Evolutionary conservation across 2,797 vertebrate genomes (phyloP).

Genomic region (Anableps anableps): DNA sequence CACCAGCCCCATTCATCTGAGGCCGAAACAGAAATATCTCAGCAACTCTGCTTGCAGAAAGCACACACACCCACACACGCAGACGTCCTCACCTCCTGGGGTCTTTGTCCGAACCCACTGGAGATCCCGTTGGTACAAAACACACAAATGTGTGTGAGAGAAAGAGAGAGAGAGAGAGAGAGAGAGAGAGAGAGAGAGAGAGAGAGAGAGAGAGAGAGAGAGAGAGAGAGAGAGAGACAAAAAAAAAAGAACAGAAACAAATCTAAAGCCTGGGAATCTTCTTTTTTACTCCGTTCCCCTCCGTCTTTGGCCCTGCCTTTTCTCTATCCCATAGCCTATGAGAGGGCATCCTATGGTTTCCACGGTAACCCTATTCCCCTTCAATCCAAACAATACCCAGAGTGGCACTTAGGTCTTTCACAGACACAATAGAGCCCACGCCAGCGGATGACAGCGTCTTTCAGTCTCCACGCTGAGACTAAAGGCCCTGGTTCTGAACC

Average conservation of each 20-base stretch:
- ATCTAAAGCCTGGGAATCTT: slow-evolving; percentile 43
- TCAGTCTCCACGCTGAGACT: slow-evolving; percentile 54
- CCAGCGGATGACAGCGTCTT: slow-evolving; percentile 77
- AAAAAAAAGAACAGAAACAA: slow-evolving; percentile 44
- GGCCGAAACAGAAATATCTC: slow-evolving; percentile 35
- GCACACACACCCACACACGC: slow-evolving; percentile 16
- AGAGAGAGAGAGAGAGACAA: no score
- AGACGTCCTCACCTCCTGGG: slow-evolving; percentile 66
- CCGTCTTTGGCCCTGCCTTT: slow-evolving; percentile 62
- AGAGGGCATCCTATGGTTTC: slow-evolving; percentile 76
- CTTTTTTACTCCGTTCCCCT: slow-evolving; percentile 63
- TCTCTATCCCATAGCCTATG: slow-evolving; percentile 66
- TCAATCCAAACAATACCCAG: slow-evolving; percentile 66
- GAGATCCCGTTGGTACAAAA: slow-evolving; percentile 59
- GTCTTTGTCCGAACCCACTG: slow-evolving; percentile 46
- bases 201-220: no score
- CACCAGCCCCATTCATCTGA: slow-evolving; percentile 22
- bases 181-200: no score
- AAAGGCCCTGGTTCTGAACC: slow-evolving; percentile 56
- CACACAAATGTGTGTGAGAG: slow-evolving; percentile 34
- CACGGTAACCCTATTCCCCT: slow-evolving; percentile 79
- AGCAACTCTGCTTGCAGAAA: neutral
- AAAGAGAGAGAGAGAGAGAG: no score
- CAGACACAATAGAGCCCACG: slow-evolving; percentile 75
- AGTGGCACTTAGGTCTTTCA: slow-evolving; percentile 68